A percentile compares a stretch with the other conserved stretches of the same genome.
Evolutionary conservation across 1,140 invertebrate species (phyloP).

Genomic region (Panulirus ornatus): DNA sequence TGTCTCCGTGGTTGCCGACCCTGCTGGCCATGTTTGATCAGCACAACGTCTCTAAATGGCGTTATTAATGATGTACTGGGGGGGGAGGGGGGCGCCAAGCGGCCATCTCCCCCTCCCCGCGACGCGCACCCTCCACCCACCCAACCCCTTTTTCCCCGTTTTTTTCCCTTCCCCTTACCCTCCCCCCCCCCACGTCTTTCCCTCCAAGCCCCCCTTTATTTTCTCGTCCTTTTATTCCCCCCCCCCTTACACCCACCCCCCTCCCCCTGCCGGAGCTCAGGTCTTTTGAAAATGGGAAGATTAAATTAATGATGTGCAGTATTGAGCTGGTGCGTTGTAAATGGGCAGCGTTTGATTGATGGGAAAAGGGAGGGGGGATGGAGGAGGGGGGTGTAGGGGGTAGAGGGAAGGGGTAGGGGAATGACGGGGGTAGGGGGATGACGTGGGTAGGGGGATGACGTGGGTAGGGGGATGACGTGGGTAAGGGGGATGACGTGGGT

Average conservation of each 20-base stretch:
- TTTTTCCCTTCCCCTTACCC: not conserved
- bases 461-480: not conserved
- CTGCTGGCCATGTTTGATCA: constrained; percentile 3
- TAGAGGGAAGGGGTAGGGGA: too few species aligned
- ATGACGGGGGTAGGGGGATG: too few species aligned
- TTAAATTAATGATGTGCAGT: constrained; percentile 25
- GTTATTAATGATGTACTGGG: constrained; percentile 8
- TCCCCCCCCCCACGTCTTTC: not conserved
- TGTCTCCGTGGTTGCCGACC: not conserved
- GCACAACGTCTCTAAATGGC: not conserved
- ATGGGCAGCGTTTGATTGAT: not conserved
- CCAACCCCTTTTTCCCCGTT: not conserved
- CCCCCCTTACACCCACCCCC: not conserved
- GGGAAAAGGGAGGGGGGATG: not conserved
- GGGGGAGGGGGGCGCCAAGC: too few species aligned
- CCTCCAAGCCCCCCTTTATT: not conserved
- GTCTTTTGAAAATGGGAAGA: not conserved
- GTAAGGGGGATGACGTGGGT: too few species aligned
- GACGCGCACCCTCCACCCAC: too few species aligned
- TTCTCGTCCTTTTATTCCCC: not conserved
- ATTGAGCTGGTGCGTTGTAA: not conserved
- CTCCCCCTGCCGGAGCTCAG: not conserved
- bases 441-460: not conserved
- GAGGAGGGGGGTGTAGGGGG: not conserved
- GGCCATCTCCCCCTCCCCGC: too few species aligned